Evolutionary conservation across 2,113 vertebrate species (phyloP).

Genomic region (Microtus oregoni): DNA sequence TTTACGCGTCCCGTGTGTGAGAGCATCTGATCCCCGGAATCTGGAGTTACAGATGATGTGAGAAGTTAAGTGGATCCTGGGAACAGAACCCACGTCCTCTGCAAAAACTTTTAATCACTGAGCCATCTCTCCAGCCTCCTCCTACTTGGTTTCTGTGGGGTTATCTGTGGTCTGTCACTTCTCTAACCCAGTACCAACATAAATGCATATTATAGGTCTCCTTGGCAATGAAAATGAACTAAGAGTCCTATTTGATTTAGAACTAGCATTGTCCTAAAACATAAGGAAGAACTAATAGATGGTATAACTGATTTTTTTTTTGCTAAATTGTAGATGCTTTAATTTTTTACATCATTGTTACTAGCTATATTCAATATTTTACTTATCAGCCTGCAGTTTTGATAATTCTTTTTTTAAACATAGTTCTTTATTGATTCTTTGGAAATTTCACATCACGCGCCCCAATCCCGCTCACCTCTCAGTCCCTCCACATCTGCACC

Average conservation of each 20-base stretch:
- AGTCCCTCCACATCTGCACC: too few relatives aligned
- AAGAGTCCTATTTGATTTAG: neutral
- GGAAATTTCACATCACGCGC: too few relatives aligned
- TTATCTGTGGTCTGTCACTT: neutral
- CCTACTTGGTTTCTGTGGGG: neutral
- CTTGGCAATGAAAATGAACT: slow-evolving; percentile 56
- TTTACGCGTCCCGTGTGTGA: neutral
- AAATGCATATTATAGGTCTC: neutral
- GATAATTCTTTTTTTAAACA: neutral
- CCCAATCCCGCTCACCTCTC: too few relatives aligned
- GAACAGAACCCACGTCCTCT: neutral
- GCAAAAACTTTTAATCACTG: neutral
- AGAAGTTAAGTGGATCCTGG: neutral
- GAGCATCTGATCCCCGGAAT: neutral
- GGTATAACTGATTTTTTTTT: neutral
- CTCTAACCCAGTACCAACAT: neutral
- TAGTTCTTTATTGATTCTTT: too few relatives aligned
- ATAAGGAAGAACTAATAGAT: neutral
- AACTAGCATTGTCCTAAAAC: neutral
- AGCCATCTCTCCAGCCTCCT: neutral
- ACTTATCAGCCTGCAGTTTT: neutral
- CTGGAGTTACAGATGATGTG: neutral
- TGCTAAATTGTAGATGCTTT: neutral
- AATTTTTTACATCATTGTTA: neutral
- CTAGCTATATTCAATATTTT: neutral